A percentile compares a stretch with the other conserved stretches of the same genome.
Conservation (phyloP, 1,140 invertebrate genomes). For the Heliothis virescens region DNA sequence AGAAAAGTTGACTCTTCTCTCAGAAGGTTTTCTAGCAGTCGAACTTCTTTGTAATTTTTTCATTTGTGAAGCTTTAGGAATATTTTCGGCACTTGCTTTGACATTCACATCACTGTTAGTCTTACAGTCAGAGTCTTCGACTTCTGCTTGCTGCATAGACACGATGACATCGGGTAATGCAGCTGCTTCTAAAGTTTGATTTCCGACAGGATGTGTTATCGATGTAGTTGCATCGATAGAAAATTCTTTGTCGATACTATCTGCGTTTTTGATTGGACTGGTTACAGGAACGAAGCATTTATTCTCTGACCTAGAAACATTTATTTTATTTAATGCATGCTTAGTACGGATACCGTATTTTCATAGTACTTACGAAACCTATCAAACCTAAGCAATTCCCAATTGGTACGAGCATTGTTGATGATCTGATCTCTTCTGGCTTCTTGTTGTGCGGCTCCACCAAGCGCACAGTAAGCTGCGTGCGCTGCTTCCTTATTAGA, state of each 20-base stretch:
- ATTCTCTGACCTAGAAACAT: constrained; percentile 85
- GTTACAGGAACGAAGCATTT: constrained; percentile 80
- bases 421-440: constrained; percentile 91
- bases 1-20: constrained; percentile 83
- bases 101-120: constrained; percentile 65
- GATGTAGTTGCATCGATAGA: constrained; percentile 58
- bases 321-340: background rate
- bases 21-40: constrained; percentile 75
- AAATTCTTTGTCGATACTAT: constrained; percentile 73
- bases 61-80: constrained; percentile 57
- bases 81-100: constrained; percentile 57
- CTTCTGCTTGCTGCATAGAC: constrained; percentile 65
- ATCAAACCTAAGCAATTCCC: constrained; percentile 90
- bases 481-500: constrained; percentile 91
- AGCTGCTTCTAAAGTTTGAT: constrained; percentile 63
- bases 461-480: constrained; percentile 89
- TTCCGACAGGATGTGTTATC: constrained; percentile 61
- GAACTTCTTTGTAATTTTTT: constrained; percentile 76
- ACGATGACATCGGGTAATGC: constrained; percentile 68
- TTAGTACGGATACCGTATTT: too few species aligned
- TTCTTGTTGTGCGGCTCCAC: constrained; percentile 89
- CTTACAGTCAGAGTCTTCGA: constrained; percentile 67
- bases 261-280: constrained; percentile 65
- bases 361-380: too few species aligned
- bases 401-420: constrained; percentile 93